These are phyloP conservation scores for Noctua janthe DNA, from an alignment of 2,888 invertebrate species.

Conservation along the genomic window DNA sequence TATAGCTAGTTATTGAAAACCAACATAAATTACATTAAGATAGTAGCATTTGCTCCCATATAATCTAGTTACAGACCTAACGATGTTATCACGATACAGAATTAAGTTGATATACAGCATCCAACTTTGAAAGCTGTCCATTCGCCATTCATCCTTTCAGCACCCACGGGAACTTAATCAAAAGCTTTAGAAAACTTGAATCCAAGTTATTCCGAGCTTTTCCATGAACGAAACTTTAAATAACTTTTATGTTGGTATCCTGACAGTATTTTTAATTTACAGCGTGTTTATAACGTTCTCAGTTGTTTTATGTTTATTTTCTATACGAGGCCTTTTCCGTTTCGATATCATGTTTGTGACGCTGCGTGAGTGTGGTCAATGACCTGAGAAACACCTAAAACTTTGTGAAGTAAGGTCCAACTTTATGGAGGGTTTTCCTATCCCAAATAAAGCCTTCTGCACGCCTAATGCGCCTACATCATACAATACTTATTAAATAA, in stretches of 20 bases:
- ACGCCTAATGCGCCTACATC: neutral
- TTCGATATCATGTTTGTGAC: conserved; percentile 24
- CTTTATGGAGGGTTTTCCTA: conserved; percentile 4
- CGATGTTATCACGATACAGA: neutral
- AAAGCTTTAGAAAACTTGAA: conserved; percentile 31
- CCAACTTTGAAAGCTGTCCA: conserved; percentile 9
- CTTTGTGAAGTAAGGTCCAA: neutral
- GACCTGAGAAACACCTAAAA: conserved; percentile 22
- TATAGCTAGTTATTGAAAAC: too few species aligned
- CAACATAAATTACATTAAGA: neutral
- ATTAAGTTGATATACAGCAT: neutral
- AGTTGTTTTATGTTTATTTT: conserved; percentile 26
- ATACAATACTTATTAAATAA: neutral
- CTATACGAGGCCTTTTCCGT: conserved; percentile 29
- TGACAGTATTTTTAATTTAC: conserved; percentile 26
- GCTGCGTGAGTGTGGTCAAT: conserved; percentile 13
- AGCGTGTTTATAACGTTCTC: neutral
- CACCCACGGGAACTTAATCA: conserved; percentile 27
- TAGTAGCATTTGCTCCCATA: neutral
- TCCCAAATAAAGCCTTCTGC: neutral
- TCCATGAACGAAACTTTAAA: conserved; percentile 5
- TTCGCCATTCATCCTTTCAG: conserved; percentile 19
- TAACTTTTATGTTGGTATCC: conserved; percentile 2
- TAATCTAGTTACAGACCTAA: neutral
- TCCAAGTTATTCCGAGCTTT: conserved; percentile 26